Percentiles rank a stretch among this genome's conserved stretches.
Conservation (phyloP, 1,140 invertebrate species). For the Atta cephalotes region DNA sequence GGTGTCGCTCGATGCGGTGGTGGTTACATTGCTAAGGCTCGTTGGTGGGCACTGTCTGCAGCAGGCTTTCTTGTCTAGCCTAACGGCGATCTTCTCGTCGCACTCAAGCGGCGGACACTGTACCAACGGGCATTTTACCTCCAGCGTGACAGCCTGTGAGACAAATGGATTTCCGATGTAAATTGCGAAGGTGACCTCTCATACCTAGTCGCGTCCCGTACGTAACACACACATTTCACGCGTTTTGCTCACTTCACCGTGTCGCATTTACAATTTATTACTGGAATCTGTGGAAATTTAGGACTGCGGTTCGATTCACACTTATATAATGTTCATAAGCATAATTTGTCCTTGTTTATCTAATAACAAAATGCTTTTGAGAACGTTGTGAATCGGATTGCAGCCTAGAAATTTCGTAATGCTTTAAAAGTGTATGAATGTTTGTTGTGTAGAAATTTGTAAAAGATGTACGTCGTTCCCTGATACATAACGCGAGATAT, state of each 20-base stretch:
- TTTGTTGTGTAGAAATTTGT: not conserved
- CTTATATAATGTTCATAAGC: too few species aligned
- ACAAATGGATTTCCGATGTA: constrained; percentile 58
- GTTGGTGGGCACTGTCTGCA: constrained; percentile 91
- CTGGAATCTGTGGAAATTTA: not conserved
- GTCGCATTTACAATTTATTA: not conserved
- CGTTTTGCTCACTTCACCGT: too few species aligned
- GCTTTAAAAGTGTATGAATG: not conserved
- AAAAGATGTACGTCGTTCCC: not conserved
- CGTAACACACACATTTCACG: not conserved
- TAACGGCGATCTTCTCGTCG: constrained; percentile 90
- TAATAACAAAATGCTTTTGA: too few species aligned
- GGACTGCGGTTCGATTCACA: too few species aligned
- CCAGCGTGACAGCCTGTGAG: constrained; percentile 88
- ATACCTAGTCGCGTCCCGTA: not conserved
- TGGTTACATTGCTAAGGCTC: constrained; percentile 78
- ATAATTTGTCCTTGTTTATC: too few species aligned
- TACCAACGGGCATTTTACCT: constrained; percentile 91
- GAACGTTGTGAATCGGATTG: too few species aligned
- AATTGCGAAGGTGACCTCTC: constrained; percentile 17
- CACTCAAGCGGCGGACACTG: constrained; percentile 91
- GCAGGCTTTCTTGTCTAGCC: constrained; percentile 91
- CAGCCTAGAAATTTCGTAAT: not conserved
- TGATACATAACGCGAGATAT: not conserved
- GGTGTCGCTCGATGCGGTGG: constrained; percentile 72